Conservation (phyloP, 1,140 invertebrate species). For the Pteromalus puparum region DNA sequence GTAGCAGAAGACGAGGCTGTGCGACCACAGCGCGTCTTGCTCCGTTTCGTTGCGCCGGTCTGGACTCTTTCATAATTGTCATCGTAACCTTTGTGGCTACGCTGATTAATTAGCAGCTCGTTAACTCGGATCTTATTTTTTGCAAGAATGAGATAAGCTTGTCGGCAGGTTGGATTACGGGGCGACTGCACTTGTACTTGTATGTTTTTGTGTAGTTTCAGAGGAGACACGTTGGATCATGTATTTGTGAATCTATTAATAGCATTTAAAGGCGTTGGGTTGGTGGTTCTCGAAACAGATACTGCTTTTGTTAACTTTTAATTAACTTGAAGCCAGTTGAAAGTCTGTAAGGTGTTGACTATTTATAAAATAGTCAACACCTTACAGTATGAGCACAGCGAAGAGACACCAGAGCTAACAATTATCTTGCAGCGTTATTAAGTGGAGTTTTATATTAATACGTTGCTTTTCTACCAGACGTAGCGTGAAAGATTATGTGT, state of each 20-base stretch:
- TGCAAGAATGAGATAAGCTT: neutral
- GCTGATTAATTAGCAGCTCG: neutral
- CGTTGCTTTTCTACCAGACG: too few relatives aligned
- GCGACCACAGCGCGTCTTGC: conserved; percentile 47
- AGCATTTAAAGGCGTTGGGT: neutral
- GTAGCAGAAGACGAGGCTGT: neutral
- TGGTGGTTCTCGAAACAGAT: neutral
- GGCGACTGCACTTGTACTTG: neutral
- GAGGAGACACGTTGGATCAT: too few relatives aligned
- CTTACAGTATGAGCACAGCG: too few relatives aligned
- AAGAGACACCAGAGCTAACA: too few relatives aligned
- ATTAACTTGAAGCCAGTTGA: neutral
- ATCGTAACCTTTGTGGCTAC: conserved; percentile 8
- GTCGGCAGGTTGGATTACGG: neutral
- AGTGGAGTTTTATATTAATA: too few relatives aligned
- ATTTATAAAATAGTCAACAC: neutral
- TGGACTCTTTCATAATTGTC: conserved; percentile 23
- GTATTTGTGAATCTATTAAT: neutral
- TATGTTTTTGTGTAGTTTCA: neutral
- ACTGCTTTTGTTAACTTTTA: neutral
- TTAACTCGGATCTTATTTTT: neutral
- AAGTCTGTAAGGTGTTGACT: neutral
- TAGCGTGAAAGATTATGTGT: too few relatives aligned
- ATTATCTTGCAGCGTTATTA: too few relatives aligned
- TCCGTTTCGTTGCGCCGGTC: conserved; percentile 55